These are phyloP conservation scores for Micromesistius poutassou DNA, from an alignment of 2,797 vertebrate species.

Conservation along the genomic window DNA sequence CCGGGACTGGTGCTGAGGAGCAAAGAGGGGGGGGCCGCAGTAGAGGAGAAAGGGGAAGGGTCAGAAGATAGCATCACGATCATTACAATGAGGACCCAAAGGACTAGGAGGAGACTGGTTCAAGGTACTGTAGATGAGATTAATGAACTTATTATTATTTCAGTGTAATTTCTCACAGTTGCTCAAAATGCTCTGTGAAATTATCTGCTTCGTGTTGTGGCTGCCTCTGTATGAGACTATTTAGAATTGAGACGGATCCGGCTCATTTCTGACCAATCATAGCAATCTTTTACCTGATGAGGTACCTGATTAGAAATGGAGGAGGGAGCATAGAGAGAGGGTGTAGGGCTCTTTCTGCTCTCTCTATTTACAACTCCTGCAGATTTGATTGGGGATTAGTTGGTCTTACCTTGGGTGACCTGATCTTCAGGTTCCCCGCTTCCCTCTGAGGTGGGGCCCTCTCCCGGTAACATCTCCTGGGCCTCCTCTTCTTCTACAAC, in stretches of 20 bases:
- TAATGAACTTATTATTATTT: neutral
- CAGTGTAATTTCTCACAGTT: neutral
- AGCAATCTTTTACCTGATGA: too few species aligned
- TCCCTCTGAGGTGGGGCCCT: conserved; percentile 15
- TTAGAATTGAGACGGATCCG: too few species aligned
- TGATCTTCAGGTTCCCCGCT: conserved; percentile 26
- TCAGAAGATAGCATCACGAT: neutral
- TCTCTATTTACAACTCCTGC: neutral
- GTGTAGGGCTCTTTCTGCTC: neutral
- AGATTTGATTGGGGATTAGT: neutral
- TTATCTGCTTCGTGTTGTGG: too few species aligned
- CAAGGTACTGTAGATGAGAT: neutral
- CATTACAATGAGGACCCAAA: neutral
- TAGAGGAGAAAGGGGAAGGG: conserved; percentile 13
- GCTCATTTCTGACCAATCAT: too few species aligned
- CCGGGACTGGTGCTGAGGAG: conserved; percentile 34
- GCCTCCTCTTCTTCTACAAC: conserved; percentile 23
- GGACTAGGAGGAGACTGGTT: neutral
- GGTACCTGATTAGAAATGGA: too few species aligned
- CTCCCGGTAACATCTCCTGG: conserved; percentile 33
- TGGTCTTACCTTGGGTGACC: conserved; percentile 41
- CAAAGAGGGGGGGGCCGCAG: conserved; percentile 30
- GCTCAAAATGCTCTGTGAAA: too few species aligned
- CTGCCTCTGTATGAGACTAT: too few species aligned
- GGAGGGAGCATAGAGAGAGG: neutral